Base-by-base conservation (phyloP, 2,113 vertebrate genomes). In the Mesitornis unicolor region DNA sequence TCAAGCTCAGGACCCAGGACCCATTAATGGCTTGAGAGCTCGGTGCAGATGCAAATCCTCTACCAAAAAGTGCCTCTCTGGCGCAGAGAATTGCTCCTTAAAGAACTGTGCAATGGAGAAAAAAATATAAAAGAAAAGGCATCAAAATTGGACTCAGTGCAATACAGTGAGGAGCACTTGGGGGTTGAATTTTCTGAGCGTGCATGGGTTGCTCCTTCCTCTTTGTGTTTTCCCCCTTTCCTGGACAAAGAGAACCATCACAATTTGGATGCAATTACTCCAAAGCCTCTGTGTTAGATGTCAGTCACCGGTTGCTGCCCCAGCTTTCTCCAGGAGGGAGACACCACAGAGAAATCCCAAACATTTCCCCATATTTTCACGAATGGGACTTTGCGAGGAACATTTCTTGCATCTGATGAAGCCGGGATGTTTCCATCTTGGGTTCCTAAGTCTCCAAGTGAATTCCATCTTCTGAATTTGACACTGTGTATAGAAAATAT, bases 211-310 rank as follows among this genome's bases (percentile, higher is more conserved):
- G 10, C 7, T n/a, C n/a, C n/a, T n/a, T n/a, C n/a, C n/a, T n/a
- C n/a, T n/a, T n/a, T 38, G 18, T 7, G 1, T 29, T 68, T 74
- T 24, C 42, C 13, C 26, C 60, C 31, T 7, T 51, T 18, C 19
- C 31, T 74, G 20, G 0, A 0, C 42, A 16, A 54, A 36, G 21
- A 61, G 11, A 67, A 43, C 3, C 6, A 13, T 7, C 19, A 24
- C 33, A 50, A 50, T 38, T 80, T n/a, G 16, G 36, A 63, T 2
- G 2, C 40, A 79, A 31, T 42, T 21, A n/a, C 56, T 51, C 45
- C 50, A 64, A 45, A 77, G 21, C 38, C 45, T 53, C 17, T 11
- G 33, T 24, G 36, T 38, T 43, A 50, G 61, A 36, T 36, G 7
- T 54, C 10, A 36, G 7, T 54, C 10, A 36, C 22, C 51, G 33